Evolutionary conservation across 2,888 invertebrate genomes (phyloP).

Genomic region (Beris morrisii): DNA sequence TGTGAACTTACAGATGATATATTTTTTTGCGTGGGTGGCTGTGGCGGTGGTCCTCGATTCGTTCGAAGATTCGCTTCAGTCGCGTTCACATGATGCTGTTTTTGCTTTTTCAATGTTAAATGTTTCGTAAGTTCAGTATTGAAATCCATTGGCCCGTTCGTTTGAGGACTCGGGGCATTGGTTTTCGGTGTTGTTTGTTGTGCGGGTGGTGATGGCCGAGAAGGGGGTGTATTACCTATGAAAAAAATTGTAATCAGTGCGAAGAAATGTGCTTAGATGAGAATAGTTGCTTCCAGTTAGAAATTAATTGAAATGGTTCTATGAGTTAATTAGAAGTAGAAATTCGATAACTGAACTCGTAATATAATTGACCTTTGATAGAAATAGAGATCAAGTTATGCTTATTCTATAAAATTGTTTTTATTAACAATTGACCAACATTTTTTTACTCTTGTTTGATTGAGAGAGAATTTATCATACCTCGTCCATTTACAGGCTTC

Average conservation of each 20-base stretch:
- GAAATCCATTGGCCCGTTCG: conserved; percentile 46
- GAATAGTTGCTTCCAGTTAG: not conserved
- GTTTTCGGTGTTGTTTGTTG: conserved; percentile 46
- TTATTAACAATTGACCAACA: no score
- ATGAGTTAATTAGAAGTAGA: not conserved
- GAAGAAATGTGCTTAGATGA: no score
- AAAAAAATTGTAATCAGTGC: not conserved
- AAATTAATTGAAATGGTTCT: not conserved
- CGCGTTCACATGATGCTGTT: conserved; percentile 49
- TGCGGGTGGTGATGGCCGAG: conserved; percentile 31
- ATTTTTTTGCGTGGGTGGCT: conserved; percentile 73
- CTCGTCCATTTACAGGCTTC: conserved; percentile 55
- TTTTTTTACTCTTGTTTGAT: no score
- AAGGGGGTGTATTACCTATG: conserved; percentile 38
- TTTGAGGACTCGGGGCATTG: conserved; percentile 40
- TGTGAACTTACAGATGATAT: conserved; percentile 61
- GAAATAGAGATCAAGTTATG: no score
- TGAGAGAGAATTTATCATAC: conserved; percentile 35
- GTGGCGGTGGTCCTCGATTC: conserved; percentile 77
- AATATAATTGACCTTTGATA: not conserved
- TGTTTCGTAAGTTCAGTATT: conserved; percentile 55
- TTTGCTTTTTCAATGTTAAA: conserved; percentile 55
- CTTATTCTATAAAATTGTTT: not conserved
- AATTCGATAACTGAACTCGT: no score
- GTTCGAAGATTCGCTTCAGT: conserved; percentile 55